phyloP scores from a whole-genome alignment of 2,113 vertebrate species.

The Bungarus multicinctus region DNA sequence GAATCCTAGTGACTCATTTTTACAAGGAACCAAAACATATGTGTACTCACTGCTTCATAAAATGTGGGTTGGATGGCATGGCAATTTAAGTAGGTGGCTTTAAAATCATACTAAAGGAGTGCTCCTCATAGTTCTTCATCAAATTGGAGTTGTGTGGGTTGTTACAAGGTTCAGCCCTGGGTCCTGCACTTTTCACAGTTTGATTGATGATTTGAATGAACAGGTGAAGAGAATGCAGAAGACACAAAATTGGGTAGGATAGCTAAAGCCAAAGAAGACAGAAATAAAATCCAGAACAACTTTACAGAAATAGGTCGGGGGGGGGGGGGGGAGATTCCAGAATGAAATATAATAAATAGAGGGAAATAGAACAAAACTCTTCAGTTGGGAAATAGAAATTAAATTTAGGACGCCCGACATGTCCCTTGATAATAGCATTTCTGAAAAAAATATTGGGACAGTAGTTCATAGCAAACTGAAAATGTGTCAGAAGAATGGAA shows the following conservation, averaged over 20 bases:
- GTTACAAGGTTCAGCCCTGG: neutral
- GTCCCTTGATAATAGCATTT: neutral
- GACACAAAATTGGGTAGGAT: neutral
- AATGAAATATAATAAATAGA: neutral
- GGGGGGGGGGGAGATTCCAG: fast-evolving
- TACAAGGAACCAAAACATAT: neutral
- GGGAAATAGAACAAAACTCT: neutral
- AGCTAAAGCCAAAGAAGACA: neutral
- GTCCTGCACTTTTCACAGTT: neutral
- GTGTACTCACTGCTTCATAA: neutral
- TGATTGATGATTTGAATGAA: neutral
- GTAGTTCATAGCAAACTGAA: neutral
- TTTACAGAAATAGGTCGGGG: neutral
- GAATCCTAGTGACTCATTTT: neutral
- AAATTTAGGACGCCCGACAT: neutral
- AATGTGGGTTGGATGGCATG: neutral
- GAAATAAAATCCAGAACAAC: neutral
- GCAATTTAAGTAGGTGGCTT: neutral
- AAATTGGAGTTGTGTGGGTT: neutral
- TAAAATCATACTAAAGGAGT: neutral
- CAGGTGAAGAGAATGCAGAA: neutral
- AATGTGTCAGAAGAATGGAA: neutral
- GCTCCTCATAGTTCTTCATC: neutral
- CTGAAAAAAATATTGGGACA: neutral
- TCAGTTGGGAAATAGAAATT: neutral